Conservation (phyloP, 2,888 invertebrate species). For the Drepana falcataria region DNA sequence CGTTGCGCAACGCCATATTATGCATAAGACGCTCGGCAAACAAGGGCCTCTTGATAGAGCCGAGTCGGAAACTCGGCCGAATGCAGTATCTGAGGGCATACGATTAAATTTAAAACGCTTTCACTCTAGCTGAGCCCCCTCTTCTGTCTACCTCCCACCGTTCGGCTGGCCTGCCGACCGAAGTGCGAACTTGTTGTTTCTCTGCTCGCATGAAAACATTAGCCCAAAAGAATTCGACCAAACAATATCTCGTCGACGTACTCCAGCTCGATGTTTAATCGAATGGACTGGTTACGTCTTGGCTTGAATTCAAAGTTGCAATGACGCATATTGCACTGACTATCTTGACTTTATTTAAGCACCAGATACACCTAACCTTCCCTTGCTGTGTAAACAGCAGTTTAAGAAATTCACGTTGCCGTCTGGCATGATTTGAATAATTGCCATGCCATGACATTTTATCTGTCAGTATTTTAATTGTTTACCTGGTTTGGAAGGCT, state of each 20-base stretch:
- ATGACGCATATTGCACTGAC: conserved; percentile 9
- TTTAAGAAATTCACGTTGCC: too few species aligned
- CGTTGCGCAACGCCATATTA: conserved; percentile 26
- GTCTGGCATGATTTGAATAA: not conserved
- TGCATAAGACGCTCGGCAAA: conserved; percentile 26
- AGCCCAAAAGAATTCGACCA: not conserved
- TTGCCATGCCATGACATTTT: not conserved
- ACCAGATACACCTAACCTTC: too few species aligned
- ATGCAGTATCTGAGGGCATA: conserved; percentile 48
- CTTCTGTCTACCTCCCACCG: conserved; percentile 20
- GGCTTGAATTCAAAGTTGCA: conserved; percentile 21
- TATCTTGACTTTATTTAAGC: not conserved
- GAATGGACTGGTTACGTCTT: conserved; percentile 7
- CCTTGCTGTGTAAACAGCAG: too few species aligned
- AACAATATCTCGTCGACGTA: not conserved
- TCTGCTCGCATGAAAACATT: conserved; percentile 15
- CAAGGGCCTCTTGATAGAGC: conserved; percentile 34
- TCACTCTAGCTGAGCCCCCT: conserved; percentile 43
- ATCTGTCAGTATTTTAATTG: too few species aligned
- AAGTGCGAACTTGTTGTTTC: conserved; percentile 38
- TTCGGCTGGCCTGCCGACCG: conserved; percentile 17
- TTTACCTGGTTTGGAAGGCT: not conserved
- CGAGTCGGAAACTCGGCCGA: conserved; percentile 41
- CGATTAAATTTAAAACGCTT: conserved; percentile 67
- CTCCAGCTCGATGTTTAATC: conserved; percentile 2